Base-by-base conservation (phyloP, 1,140 invertebrate genomes). In the Microplitis mediator region DNA sequence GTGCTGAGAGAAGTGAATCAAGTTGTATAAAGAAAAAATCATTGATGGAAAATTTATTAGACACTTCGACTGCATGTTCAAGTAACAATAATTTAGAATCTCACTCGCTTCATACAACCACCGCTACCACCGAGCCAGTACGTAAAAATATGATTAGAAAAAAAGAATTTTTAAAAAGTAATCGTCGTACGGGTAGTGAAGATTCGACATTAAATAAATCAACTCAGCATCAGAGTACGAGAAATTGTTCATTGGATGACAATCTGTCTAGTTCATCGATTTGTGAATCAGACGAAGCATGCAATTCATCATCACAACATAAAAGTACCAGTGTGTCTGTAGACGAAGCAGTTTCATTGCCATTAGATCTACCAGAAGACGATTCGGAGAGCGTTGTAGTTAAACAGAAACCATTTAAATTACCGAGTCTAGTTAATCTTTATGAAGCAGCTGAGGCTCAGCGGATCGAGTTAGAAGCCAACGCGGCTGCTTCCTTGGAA, bases 351-450 rank as follows among this genome's bases (percentile, higher is more conserved):
- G 54, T 35, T 4, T 58, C 64, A 34, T 11, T 66, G 63, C 23
- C 62, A 45, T 16, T 66, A 9, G 52, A 50, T 36, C 54, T 32
- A 35, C 45, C 56, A 8, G 45, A 64, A n/a, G 8, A 16, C 13
- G 51, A 56, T 56, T 56, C 64, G 2, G 50, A 54, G 16, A 14
- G 51, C 9, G 31, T 3, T 39, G 31, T 36, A 16, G 51, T 52
- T 45, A 9, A 16, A 16, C 34, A 73, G 63, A 70, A 73, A 58
- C 73, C 74, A 50, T 69, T 74, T 69, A 56, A 78, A 80, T 74
- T 87, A 70, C 83, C 85, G 72, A 84, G 84, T 74, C 75, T 84
- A 34, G 77, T 82, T 11, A 86, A 84, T 76, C 74, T 84, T n/a
- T 78, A 83, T 14, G 82, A 78, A 74, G 75, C 79, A 54, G 81